Evolutionary conservation across 2,888 invertebrate genomes (phyloP).

Genomic region (Conomelus anceps): DNA sequence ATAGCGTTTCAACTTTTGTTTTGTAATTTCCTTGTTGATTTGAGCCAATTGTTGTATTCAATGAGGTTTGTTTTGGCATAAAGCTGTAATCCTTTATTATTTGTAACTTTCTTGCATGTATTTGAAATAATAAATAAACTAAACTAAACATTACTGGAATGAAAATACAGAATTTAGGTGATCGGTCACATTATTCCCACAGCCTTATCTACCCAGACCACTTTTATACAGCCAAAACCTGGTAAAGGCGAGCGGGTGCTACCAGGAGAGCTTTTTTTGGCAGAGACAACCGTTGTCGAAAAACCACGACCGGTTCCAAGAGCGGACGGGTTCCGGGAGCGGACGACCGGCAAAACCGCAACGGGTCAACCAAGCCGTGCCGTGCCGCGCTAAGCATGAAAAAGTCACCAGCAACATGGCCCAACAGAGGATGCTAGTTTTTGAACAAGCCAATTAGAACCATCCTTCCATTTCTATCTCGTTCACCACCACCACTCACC

Average conservation of each 20-base stretch:
- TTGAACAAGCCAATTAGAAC: not conserved
- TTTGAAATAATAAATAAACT: not conserved
- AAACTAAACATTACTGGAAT: not conserved
- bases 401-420: not conserved
- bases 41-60: too few relatives aligned
- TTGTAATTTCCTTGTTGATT: too few relatives aligned
- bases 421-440: not conserved
- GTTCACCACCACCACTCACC: too few relatives aligned
- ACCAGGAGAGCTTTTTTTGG: not conserved
- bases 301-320: not conserved
- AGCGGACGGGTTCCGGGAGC: not conserved
- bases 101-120: too few relatives aligned
- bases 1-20: too few relatives aligned
- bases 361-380: not conserved
- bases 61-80: too few relatives aligned
- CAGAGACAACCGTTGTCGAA: not conserved
- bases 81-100: too few relatives aligned
- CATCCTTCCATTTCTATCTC: not conserved
- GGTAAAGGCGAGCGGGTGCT: not conserved
- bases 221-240: not conserved
- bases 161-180: not conserved
- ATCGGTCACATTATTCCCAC: not conserved
- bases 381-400: too few relatives aligned
- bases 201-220: not conserved
- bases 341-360: not conserved